phyloP scores from a whole-genome alignment of 2,797 vertebrate species.

The Leontocebus nigricollis region DNA sequence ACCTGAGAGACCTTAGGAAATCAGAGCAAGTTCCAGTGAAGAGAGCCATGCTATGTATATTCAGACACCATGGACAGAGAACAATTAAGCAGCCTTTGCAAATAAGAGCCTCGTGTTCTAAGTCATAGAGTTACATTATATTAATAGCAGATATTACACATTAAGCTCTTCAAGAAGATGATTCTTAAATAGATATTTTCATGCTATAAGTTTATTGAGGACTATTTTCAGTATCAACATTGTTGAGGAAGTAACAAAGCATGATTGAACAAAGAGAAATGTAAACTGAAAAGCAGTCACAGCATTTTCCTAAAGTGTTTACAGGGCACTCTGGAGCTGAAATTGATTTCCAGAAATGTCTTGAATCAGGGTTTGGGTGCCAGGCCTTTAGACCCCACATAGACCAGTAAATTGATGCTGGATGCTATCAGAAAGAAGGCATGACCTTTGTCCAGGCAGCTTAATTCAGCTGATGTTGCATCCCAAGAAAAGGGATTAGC shows the following conservation, averaged over 20 bases:
- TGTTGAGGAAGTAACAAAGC: not conserved
- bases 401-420: not conserved
- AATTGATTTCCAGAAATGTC: not conserved
- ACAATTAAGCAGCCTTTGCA: not conserved
- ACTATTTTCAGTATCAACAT: not conserved
- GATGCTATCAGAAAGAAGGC: not conserved
- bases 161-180: not conserved
- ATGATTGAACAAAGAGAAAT: not conserved
- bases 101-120: not conserved
- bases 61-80: not conserved
- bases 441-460: not conserved
- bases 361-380: not conserved
- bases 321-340: not conserved
- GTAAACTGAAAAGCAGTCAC: not conserved
- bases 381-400: not conserved
- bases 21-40: not conserved
- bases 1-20: not conserved
- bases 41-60: not conserved
- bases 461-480: not conserved
- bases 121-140: not conserved
- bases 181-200: not conserved
- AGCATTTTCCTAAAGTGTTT: not conserved
- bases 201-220: not conserved
- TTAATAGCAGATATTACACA: not conserved
- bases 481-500: not conserved